These are phyloP conservation scores for Genyomyrus donnyi DNA, from an alignment of 2,113 vertebrate species.

Conservation along the genomic window DNA sequence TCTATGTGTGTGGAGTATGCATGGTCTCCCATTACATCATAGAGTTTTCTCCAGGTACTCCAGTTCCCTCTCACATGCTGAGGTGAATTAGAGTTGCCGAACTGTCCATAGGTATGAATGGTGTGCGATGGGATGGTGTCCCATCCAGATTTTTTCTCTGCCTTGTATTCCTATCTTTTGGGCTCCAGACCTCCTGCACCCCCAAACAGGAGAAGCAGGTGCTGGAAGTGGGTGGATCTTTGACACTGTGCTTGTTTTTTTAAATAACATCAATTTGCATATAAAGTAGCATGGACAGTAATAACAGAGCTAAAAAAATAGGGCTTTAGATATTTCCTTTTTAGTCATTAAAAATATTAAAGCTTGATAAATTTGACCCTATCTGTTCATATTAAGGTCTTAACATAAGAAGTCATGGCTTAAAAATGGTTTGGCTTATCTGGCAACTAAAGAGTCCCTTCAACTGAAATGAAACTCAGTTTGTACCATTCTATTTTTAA, in stretches of 20 bases:
- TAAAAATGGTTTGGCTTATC: background rate
- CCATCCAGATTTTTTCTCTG: background rate
- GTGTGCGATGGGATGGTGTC: background rate
- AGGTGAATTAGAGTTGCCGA: background rate
- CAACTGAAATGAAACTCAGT: background rate
- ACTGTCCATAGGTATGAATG: background rate
- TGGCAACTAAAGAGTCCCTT: background rate
- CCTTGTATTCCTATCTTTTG: background rate
- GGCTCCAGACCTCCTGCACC: background rate
- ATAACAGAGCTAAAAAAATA: background rate
- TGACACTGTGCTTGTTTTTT: background rate
- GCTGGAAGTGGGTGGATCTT: background rate
- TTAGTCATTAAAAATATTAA: background rate
- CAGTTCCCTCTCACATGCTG: background rate
- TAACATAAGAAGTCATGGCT: constrained; percentile 55
- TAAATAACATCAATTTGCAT: background rate
- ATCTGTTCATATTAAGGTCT: constrained; percentile 62
- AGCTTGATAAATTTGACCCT: background rate
- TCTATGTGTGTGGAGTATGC: background rate
- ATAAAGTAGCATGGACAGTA: background rate
- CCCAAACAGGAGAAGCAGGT: background rate
- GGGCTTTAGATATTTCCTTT: background rate
- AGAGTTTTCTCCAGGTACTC: background rate
- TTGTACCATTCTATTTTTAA: background rate
- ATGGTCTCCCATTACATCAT: background rate